Evolutionary conservation across 2,113 vertebrate species (phyloP).

Genomic region (Phylloscopus whistleri): DNA sequence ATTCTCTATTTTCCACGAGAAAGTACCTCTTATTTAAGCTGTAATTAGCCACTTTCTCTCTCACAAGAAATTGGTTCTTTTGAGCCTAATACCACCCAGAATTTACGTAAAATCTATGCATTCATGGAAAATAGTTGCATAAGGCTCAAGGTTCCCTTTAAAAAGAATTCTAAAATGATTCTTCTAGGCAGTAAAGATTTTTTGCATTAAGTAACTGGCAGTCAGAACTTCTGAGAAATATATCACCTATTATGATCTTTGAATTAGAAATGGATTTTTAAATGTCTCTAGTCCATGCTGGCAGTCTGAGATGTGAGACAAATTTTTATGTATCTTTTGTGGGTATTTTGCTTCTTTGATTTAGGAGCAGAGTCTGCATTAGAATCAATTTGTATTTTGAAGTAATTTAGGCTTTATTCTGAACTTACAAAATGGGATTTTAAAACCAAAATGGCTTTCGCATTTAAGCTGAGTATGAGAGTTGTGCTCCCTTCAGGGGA

Average conservation of each 20-base stretch:
- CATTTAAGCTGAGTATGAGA: not conserved
- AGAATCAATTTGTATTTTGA: not conserved
- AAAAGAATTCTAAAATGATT: not conserved
- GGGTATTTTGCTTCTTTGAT: not conserved
- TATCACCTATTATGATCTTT: not conserved
- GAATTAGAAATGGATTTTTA: constrained; percentile 32
- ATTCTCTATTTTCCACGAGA: not conserved
- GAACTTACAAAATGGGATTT: not conserved
- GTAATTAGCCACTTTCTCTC: not conserved
- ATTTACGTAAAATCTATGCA: not conserved
- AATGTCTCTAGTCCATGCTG: not conserved
- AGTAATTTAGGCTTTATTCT: not conserved
- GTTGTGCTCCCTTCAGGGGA: not conserved
- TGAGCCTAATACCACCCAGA: not conserved
- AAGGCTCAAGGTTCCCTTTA: not conserved
- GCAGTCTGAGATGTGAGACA: not conserved
- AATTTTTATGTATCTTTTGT: not conserved
- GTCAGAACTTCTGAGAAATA: not conserved
- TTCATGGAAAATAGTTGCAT: not conserved
- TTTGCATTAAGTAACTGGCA: not conserved
- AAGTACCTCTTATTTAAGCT: not conserved
- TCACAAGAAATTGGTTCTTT: not conserved
- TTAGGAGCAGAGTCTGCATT: not conserved
- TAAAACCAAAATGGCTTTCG: not conserved
- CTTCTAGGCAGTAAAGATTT: not conserved